These are phyloP conservation scores for Ophion ellenae DNA, from an alignment of 2,888 invertebrate species.

Conservation along the genomic window DNA sequence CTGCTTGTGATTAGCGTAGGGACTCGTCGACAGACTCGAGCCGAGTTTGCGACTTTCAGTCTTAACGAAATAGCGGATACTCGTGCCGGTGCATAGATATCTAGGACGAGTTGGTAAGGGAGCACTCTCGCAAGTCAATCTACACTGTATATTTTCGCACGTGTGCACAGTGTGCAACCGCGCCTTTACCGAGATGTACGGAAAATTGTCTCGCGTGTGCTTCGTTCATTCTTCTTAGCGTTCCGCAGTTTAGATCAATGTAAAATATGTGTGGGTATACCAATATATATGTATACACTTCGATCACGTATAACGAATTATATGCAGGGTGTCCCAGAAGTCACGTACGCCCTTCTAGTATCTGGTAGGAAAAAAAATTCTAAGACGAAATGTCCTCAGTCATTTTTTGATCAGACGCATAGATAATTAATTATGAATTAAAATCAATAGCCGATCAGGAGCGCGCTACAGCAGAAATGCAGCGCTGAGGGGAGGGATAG, in stretches of 20 bases:
- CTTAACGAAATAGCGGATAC: slow-evolving; percentile 23
- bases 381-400: no score
- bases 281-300: no score
- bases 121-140: not conserved
- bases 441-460: no score
- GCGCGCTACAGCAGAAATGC: no score
- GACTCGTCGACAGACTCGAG: slow-evolving; percentile 51
- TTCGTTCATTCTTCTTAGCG: slow-evolving; percentile 17
- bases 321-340: no score
- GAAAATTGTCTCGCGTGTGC: slow-evolving; percentile 38
- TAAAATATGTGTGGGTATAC: not conserved
- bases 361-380: no score
- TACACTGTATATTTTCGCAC: not conserved
- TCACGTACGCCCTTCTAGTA: no score
- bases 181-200: slow-evolving; percentile 24
- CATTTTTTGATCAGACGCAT: no score
- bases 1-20: slow-evolving; percentile 62
- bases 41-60: slow-evolving; percentile 45
- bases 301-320: no score
- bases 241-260: not conserved
- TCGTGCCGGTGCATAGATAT: not conserved
- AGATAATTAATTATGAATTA: no score
- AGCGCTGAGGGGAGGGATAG: no score
- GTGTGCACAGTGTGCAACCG: not conserved
- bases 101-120: slow-evolving; percentile 19